phyloP scores from a whole-genome alignment of 2,113 vertebrate species.

The Synodontis membranacea region DNA sequence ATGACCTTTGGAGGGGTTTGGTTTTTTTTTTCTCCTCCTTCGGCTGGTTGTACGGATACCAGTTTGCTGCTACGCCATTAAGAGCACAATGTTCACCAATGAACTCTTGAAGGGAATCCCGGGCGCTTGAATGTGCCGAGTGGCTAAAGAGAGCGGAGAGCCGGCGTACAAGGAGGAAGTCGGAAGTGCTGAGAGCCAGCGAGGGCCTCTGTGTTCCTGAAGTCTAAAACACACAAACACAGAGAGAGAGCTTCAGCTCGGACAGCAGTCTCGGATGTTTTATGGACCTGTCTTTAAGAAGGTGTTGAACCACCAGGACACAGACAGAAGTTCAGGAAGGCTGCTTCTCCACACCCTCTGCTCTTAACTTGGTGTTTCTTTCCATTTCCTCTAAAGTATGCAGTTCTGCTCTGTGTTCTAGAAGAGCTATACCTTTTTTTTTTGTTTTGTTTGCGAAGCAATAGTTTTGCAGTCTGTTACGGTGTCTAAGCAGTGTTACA shows the following conservation, averaged over 20 bases:
- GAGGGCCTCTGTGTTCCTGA: slow-evolving; percentile 58
- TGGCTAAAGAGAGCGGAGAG: slow-evolving; percentile 60
- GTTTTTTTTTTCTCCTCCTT: slow-evolving; percentile 52
- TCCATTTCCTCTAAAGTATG: slow-evolving; percentile 17
- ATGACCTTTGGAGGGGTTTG: slow-evolving; percentile 76
- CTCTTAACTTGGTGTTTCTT: not conserved
- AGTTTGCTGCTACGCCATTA: slow-evolving; percentile 47
- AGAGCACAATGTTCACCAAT: slow-evolving; percentile 18
- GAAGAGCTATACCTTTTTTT: slow-evolving; percentile 9
- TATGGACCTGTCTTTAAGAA: not conserved
- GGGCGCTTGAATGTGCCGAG: slow-evolving; percentile 55
- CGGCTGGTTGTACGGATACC: slow-evolving; percentile 48
- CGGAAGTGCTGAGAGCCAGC: slow-evolving; percentile 63
- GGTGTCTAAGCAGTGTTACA: not conserved
- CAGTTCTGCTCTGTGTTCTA: not conserved
- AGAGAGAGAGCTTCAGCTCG: not conserved
- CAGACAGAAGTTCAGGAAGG: slow-evolving; percentile 5
- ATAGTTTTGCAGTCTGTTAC: slow-evolving; percentile 27
- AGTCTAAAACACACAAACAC: not conserved
- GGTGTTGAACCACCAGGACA: not conserved
- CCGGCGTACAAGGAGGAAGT: slow-evolving; percentile 72
- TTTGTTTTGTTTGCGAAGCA: slow-evolving; percentile 11
- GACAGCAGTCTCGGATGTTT: slow-evolving; percentile 22
- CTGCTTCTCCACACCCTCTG: slow-evolving; percentile 52
- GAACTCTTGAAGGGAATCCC: slow-evolving; percentile 35